Evolutionary conservation across 2,888 invertebrate genomes (phyloP).

Genomic region (Lymantria monacha): DNA sequence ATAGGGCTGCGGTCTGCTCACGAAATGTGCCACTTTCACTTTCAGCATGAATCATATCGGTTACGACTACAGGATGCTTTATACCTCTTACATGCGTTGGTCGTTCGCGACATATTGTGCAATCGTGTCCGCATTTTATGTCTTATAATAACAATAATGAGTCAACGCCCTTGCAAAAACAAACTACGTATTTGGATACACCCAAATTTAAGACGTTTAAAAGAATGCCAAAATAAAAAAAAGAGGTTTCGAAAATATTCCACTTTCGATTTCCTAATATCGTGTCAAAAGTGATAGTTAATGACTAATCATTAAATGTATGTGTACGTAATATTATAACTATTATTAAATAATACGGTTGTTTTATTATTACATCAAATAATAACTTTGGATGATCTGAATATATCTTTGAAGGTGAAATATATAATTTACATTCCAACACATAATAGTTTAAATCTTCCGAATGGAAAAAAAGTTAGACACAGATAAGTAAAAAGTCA

Average conservation of each 20-base stretch:
- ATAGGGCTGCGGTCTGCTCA: slow-evolving; percentile 36
- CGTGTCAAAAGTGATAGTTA: neutral
- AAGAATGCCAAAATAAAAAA: slow-evolving; percentile 3
- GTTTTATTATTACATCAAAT: neutral
- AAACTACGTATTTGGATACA: slow-evolving; percentile 9
- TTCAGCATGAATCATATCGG: slow-evolving; percentile 62
- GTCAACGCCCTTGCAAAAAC: slow-evolving; percentile 35
- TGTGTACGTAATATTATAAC: neutral
- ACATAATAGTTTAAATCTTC: too few species aligned
- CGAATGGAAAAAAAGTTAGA: too few species aligned
- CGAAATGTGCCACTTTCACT: slow-evolving; percentile 74
- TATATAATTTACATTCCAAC: too few species aligned
- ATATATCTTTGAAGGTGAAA: neutral
- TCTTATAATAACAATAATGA: slow-evolving; percentile 48
- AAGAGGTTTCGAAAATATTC: slow-evolving; percentile 7
- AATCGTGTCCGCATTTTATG: slow-evolving; percentile 55
- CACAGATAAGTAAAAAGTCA: too few species aligned
- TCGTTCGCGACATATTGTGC: slow-evolving; percentile 59
- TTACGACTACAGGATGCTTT: slow-evolving; percentile 68
- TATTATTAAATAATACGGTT: neutral
- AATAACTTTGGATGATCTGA: neutral
- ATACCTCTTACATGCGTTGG: slow-evolving; percentile 36
- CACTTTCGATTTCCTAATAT: slow-evolving; percentile 22
- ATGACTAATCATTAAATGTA: neutral
- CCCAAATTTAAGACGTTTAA: slow-evolving; percentile 15